phyloP scores from a whole-genome alignment of 92 coral and sea anemone genomes.

The Plumapathes pennacea region DNA sequence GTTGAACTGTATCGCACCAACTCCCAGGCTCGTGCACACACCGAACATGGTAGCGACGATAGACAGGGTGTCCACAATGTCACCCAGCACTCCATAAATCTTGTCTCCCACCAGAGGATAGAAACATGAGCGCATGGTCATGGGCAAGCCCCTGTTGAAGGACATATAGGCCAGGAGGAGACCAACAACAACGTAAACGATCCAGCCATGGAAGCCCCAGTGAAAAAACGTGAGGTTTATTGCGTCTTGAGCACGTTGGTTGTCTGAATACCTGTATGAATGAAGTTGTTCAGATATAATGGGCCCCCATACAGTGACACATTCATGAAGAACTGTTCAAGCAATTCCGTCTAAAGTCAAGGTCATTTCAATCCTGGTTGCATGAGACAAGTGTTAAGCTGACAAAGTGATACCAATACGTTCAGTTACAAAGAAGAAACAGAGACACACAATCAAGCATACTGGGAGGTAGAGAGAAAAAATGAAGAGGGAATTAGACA shows the following conservation, averaged over 20 bases:
- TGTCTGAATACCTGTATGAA: conserved; percentile 63
- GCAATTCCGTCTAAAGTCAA: too few relatives aligned
- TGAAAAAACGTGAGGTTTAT: conserved; percentile 89
- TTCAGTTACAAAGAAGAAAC: too few relatives aligned
- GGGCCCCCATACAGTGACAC: too few relatives aligned
- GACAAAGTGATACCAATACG: too few relatives aligned
- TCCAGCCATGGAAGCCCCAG: conserved; percentile 96
- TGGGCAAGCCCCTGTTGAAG: conserved; percentile 78
- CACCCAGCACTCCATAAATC: conserved; percentile 82
- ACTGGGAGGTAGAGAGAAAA: background rate
- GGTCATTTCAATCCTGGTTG: too few relatives aligned
- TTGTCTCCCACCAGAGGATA: conserved; percentile 84
- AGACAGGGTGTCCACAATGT: conserved; percentile 79
- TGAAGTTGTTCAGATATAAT: too few relatives aligned
- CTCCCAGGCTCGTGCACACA: conserved; percentile 93
- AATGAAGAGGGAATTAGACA: too few relatives aligned
- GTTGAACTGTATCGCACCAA: conserved; percentile 78
- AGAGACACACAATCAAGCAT: background rate
- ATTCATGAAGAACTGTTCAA: too few relatives aligned
- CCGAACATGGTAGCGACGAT: conserved; percentile 91
- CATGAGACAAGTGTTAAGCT: too few relatives aligned
- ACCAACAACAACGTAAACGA: conserved; percentile 83
- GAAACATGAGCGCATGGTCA: conserved; percentile 92
- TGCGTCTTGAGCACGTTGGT: conserved; percentile 86
- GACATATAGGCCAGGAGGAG: conserved; percentile 78